Evolutionary conservation across 2,888 invertebrate genomes (phyloP).

Genomic region (Linyphia triangularis): DNA sequence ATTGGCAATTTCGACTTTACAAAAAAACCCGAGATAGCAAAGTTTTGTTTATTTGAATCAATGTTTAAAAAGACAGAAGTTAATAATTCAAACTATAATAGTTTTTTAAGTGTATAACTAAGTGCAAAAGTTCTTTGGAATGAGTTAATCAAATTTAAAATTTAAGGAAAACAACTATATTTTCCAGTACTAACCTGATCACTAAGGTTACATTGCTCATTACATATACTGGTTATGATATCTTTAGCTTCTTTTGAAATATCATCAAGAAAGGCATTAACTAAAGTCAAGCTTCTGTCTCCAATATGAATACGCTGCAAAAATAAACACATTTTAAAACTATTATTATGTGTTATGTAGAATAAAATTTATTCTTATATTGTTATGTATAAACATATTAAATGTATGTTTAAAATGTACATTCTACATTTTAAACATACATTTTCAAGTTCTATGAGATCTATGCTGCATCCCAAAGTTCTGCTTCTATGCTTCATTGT

Average conservation of each 20-base stretch:
- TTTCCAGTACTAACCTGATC: conserved; percentile 84
- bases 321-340: conserved; percentile 15
- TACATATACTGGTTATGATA: conserved; percentile 98
- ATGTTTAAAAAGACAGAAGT: background rate
- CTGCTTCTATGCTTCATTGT: too few relatives aligned
- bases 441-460: too few relatives aligned
- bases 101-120: background rate
- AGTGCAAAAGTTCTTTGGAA: background rate
- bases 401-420: too few relatives aligned
- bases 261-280: conserved; percentile 98
- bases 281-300: conserved; percentile 95
- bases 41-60: background rate
- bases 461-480: too few relatives aligned
- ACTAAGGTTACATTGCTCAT: conserved; percentile 98
- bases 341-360: too few relatives aligned
- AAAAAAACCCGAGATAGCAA: background rate
- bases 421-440: too few relatives aligned
- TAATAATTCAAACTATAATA: background rate
- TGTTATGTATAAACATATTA: too few relatives aligned
- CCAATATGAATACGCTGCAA: conserved; percentile 86
- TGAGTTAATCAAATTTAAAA: background rate
- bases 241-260: conserved; percentile 99
- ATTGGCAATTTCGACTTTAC: too few relatives aligned
- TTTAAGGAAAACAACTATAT: background rate
- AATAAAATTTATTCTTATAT: too few relatives aligned